Conservation (phyloP, 2,888 invertebrate genomes). For the Sclerodermus sp. region DNA sequence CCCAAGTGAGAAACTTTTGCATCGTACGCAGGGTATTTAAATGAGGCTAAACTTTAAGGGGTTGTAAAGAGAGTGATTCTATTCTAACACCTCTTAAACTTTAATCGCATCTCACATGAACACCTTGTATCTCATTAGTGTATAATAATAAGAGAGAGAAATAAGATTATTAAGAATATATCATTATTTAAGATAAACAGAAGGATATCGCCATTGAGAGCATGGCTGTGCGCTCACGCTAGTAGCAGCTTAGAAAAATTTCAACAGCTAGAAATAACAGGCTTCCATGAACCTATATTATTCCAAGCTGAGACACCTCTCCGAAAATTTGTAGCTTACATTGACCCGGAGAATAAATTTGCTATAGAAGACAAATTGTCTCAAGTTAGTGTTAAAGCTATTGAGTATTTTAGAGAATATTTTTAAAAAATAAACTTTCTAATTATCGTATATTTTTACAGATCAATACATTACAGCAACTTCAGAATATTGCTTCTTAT, state of each 20-base stretch:
- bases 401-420: no score
- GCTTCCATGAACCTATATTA: slow-evolving; percentile 72
- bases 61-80: no score
- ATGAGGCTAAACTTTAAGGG: no score
- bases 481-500: slow-evolving; percentile 91
- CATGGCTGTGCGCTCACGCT: slow-evolving; percentile 91
- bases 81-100: no score
- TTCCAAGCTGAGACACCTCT: slow-evolving; percentile 87
- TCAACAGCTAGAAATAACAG: slow-evolving; percentile 67
- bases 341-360: slow-evolving; percentile 90
- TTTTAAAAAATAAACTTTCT: slow-evolving; percentile 1
- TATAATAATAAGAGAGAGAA: no score
- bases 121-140: no score
- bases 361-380: slow-evolving; percentile 89
- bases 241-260: slow-evolving; percentile 81
- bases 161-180: not conserved
- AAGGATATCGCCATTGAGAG: slow-evolving; percentile 82
- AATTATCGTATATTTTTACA: slow-evolving; percentile 59
- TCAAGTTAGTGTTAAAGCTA: slow-evolving; percentile 69
- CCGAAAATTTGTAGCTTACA: slow-evolving; percentile 88
- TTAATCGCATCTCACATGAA: no score
- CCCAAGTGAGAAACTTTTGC: slow-evolving; percentile 59
- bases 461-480: slow-evolving; percentile 87
- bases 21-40: no score
- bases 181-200: slow-evolving; percentile 66